Evolutionary conservation across 2,113 vertebrate genomes (phyloP).

Genomic region (Scopus umbretta): DNA sequence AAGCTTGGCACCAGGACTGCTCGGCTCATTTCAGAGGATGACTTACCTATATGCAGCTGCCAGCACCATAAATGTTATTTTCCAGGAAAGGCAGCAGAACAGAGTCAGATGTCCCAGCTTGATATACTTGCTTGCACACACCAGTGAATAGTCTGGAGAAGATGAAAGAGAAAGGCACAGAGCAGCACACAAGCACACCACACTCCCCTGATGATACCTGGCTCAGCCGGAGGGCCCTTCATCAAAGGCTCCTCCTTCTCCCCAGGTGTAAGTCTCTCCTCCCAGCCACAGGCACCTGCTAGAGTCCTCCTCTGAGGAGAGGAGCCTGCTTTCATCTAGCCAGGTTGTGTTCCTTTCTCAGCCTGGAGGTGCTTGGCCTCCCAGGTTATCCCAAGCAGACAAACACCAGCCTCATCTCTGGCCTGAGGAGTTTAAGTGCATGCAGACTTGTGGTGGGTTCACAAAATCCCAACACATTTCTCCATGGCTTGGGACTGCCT

Average conservation of each 20-base stretch:
- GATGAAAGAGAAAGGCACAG: neutral
- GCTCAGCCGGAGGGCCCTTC: neutral
- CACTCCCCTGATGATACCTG: rapidly evolving
- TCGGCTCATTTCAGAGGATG: rapidly evolving
- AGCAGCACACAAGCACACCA: rapidly evolving
- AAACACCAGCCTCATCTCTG: neutral
- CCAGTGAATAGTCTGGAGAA: neutral
- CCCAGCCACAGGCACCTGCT: neutral
- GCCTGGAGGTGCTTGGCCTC: neutral
- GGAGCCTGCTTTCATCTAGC: neutral
- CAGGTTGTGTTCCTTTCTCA: neutral
- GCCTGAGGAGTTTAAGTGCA: neutral
- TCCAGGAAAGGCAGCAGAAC: neutral
- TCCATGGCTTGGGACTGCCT: no score
- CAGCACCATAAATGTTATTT: neutral
- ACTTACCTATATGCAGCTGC: no score
- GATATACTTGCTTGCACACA: neutral
- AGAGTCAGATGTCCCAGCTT: neutral
- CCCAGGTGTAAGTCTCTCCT: neutral
- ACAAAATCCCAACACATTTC: neutral
- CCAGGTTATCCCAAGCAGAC: neutral
- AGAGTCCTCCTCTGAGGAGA: neutral
- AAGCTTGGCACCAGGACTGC: no score
- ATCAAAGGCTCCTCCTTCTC: neutral
- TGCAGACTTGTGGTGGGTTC: neutral